Conservation (phyloP, 2,797 vertebrate species). For the Apogon hyalosoma region DNA sequence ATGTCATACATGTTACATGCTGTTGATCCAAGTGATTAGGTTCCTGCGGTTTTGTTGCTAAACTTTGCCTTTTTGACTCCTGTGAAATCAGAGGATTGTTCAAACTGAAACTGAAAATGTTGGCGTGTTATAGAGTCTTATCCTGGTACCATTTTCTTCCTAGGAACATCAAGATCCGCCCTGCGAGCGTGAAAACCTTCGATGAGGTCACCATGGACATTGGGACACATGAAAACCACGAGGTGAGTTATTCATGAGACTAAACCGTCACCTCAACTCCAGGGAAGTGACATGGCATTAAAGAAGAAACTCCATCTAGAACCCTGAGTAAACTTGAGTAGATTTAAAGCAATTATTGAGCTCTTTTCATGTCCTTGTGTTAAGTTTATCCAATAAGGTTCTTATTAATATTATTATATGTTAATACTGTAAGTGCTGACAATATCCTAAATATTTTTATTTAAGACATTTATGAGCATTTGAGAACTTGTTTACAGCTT, state of each 20-base stretch:
- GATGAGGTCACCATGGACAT: conserved; percentile 90
- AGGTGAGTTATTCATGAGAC: conserved; percentile 79
- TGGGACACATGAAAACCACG: conserved; percentile 81
- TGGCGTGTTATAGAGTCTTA: conserved; percentile 33
- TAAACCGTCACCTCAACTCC: conserved; percentile 1
- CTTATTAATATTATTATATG: too few relatives aligned
- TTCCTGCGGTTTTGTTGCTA: conserved; percentile 61
- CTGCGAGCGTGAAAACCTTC: conserved; percentile 91
- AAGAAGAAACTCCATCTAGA: too few relatives aligned
- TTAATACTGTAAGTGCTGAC: too few relatives aligned
- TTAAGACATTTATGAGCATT: too few relatives aligned
- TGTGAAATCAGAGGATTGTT: conserved; percentile 36
- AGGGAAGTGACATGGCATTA: background rate
- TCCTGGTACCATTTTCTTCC: conserved; percentile 50
- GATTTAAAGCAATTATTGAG: too few relatives aligned
- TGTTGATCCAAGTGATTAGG: conserved; percentile 65
- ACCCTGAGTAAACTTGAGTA: too few relatives aligned
- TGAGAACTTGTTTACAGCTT: too few relatives aligned
- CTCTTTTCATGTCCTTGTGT: too few relatives aligned
- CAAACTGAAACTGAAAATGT: conserved; percentile 25
- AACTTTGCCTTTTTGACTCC: conserved; percentile 37
- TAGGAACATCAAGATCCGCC: conserved; percentile 89
- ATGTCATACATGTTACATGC: conserved; percentile 49
- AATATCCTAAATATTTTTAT: too few relatives aligned
- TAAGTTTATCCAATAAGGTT: too few relatives aligned